phyloP scores from a whole-genome alignment of 2,888 invertebrate species.

The Crematogaster levior region DNA sequence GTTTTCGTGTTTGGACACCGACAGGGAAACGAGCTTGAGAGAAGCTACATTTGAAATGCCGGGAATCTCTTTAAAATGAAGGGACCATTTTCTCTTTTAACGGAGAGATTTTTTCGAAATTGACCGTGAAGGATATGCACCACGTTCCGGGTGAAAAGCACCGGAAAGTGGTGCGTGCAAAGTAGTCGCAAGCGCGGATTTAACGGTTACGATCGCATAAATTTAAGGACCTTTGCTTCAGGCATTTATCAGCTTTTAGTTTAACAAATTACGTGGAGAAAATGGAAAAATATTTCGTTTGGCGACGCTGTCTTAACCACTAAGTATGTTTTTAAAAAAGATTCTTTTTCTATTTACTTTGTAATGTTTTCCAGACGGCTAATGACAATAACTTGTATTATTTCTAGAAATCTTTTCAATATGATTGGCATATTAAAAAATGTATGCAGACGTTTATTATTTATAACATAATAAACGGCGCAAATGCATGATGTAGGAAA shows the following conservation, averaged over 20 bases:
- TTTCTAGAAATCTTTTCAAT: not conserved
- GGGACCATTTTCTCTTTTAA: not conserved
- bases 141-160: conserved; percentile 38
- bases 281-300: not conserved
- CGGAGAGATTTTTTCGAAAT: conserved; percentile 50
- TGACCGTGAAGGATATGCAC: conserved; percentile 67
- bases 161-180: conserved; percentile 59
- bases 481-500: conserved; percentile 37
- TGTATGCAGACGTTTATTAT: conserved; percentile 32
- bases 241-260: not conserved
- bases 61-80: conserved; percentile 44
- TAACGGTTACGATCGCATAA: not conserved
- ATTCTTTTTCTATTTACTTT: not conserved
- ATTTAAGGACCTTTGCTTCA: not conserved
- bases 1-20: conserved; percentile 65
- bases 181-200: not conserved
- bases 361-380: not conserved
- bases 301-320: too few relatives aligned
- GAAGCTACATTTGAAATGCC: conserved; percentile 17
- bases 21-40: conserved; percentile 40
- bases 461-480: conserved; percentile 30
- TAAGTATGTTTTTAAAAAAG: not conserved
- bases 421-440: conserved; percentile 27
- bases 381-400: too few relatives aligned
- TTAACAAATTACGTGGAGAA: not conserved